phyloP scores from a whole-genome alignment of 2,888 invertebrate species.

The Leptopterna dolabrata region DNA sequence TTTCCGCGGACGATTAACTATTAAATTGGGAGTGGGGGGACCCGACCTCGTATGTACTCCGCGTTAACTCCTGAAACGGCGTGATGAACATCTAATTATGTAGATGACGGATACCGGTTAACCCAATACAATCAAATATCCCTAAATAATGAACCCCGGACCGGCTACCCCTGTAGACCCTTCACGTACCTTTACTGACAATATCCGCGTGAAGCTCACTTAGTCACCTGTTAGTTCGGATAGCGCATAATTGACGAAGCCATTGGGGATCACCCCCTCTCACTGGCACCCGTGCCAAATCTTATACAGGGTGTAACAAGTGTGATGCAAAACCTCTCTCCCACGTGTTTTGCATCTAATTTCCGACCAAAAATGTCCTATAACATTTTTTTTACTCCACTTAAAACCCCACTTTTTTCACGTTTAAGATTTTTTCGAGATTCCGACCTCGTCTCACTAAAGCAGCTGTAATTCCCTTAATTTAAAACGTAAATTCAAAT shows the following conservation, averaged over 20 bases:
- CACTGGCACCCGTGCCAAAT: not conserved
- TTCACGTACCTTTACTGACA: not conserved
- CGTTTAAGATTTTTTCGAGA: too few species aligned
- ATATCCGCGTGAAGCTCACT: not conserved
- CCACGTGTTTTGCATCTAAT: too few species aligned
- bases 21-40: not conserved
- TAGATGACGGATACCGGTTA: conserved; percentile 36
- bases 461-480: too few species aligned
- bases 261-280: not conserved
- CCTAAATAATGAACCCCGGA: conserved; percentile 44
- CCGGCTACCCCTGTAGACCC: not conserved
- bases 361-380: too few species aligned
- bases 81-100: conserved; percentile 50
- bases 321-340: too few species aligned
- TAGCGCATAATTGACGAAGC: not conserved
- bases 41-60: not conserved
- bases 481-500: too few species aligned
- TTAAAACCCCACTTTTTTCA: too few species aligned
- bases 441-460: too few species aligned
- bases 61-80: not conserved
- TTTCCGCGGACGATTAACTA: conserved; percentile 32
- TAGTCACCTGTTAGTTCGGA: not conserved
- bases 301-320: too few species aligned
- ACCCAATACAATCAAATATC: conserved; percentile 45
- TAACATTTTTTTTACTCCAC: too few species aligned